Evolutionary conservation across 2,888 invertebrate genomes (phyloP).

Genomic region (Liopterus haemorrhoidalis): DNA sequence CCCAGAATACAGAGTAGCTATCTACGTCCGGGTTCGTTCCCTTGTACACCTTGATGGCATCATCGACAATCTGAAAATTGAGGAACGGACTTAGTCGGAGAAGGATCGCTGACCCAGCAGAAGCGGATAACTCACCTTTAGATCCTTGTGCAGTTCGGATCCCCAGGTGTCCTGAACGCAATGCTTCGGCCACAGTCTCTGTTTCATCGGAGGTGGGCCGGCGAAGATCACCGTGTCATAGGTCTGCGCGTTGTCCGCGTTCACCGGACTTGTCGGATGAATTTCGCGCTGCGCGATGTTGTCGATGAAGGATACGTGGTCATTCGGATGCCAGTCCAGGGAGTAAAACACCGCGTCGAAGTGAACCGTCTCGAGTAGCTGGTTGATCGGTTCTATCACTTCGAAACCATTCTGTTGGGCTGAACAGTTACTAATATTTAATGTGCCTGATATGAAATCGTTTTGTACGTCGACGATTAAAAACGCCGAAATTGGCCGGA

Average conservation of each 20-base stretch:
- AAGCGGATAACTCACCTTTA: constrained; percentile 59
- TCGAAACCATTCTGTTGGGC: constrained; percentile 86
- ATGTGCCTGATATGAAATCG: constrained; percentile 91
- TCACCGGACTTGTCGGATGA: constrained; percentile 66
- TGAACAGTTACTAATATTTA: constrained; percentile 88
- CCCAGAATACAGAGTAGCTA: constrained; percentile 98
- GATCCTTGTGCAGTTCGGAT: constrained; percentile 82
- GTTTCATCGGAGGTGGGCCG: constrained; percentile 77
- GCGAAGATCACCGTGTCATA: constrained; percentile 92
- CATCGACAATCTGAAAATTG: constrained; percentile 58
- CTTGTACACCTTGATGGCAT: constrained; percentile 77
- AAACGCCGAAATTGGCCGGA: constrained; percentile 80
- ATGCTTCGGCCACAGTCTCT: constrained; percentile 92
- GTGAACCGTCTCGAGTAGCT: constrained; percentile 68
- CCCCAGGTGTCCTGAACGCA: constrained; percentile 96
- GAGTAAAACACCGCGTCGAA: constrained; percentile 91
- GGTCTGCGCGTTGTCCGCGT: constrained; percentile 69
- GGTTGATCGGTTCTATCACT: constrained; percentile 88
- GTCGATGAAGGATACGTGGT: constrained; percentile 95
- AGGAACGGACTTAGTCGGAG: background rate
- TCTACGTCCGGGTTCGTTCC: constrained; percentile 93
- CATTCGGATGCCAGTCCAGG: constrained; percentile 93
- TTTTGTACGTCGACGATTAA: constrained; percentile 96
- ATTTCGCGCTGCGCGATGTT: constrained; percentile 74
- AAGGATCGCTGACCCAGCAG: background rate